A percentile compares a stretch with the other conserved stretches of the same genome.
Conservation (phyloP, 2,113 vertebrate genomes). For the Bungarus multicinctus region DNA sequence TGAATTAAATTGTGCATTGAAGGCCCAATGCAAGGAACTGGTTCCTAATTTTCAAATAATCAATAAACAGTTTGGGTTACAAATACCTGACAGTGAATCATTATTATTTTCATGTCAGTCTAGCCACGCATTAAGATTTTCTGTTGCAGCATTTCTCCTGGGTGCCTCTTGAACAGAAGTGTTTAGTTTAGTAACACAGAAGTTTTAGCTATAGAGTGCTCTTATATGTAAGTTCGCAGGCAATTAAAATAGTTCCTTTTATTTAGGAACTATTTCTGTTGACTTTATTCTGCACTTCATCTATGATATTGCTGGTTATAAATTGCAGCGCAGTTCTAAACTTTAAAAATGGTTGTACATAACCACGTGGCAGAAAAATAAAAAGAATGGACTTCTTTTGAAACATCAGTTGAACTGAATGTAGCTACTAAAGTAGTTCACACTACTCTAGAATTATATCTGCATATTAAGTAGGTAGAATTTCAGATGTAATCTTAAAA, state of each 20-base stretch:
- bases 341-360: neutral
- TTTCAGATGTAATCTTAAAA: neutral
- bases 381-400: neutral
- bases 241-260: neutral
- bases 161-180: neutral
- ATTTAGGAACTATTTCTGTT: neutral
- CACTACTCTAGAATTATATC: neutral
- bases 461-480: neutral
- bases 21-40: neutral
- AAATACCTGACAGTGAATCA: neutral
- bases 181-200: neutral
- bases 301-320: neutral
- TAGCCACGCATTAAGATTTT: neutral
- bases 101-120: neutral
- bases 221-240: neutral
- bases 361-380: neutral
- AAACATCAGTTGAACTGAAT: neutral
- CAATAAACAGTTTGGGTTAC: neutral
- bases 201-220: neutral
- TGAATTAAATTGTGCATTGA: neutral
- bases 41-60: neutral
- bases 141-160: neutral
- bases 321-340: neutral
- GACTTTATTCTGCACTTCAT: neutral
- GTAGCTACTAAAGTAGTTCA: neutral